Evolutionary conservation across 64 coral and sea anemone genomes (phyloP).

Genomic region (Stichodactyla mertensii): DNA sequence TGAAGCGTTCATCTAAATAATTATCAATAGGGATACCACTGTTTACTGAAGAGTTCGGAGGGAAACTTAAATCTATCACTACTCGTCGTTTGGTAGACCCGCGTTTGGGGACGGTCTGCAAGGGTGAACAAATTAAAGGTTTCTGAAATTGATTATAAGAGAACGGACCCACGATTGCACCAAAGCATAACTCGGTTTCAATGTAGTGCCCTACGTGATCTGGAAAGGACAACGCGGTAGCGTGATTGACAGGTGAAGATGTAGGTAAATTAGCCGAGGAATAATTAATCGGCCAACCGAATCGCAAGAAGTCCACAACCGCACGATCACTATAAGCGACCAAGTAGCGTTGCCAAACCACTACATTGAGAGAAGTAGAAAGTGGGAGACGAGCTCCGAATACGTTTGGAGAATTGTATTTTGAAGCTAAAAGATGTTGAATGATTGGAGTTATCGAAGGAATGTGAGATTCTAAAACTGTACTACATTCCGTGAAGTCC

Average conservation of each 20-base stretch:
- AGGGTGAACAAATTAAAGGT: conserved; percentile 23
- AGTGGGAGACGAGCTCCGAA: conserved; percentile 17
- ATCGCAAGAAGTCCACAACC: conserved; percentile 4
- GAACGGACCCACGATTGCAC: conserved; percentile 16
- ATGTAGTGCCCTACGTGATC: conserved; percentile 19
- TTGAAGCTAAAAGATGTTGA: conserved; percentile 2
- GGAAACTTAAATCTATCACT: conserved; percentile 16
- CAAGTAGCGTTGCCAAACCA: conserved; percentile 6
- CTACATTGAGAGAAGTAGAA: background rate
- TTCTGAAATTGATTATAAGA: conserved; percentile 11
- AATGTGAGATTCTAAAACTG: background rate
- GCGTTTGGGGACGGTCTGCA: no score
- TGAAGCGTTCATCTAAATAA: conserved; percentile 18
- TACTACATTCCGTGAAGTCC: background rate
- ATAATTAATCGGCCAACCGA: conserved; percentile 23
- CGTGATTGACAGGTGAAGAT: conserved; percentile 24
- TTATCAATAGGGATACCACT: background rate
- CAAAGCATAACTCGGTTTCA: background rate
- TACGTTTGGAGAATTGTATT: background rate
- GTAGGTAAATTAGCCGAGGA: background rate
- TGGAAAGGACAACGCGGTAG: background rate
- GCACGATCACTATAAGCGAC: background rate
- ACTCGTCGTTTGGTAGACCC: no score
- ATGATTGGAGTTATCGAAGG: background rate
- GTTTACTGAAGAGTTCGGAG: background rate